Base-by-base conservation (phyloP, 2,797 vertebrate species). In the Acomys russatus region DNA sequence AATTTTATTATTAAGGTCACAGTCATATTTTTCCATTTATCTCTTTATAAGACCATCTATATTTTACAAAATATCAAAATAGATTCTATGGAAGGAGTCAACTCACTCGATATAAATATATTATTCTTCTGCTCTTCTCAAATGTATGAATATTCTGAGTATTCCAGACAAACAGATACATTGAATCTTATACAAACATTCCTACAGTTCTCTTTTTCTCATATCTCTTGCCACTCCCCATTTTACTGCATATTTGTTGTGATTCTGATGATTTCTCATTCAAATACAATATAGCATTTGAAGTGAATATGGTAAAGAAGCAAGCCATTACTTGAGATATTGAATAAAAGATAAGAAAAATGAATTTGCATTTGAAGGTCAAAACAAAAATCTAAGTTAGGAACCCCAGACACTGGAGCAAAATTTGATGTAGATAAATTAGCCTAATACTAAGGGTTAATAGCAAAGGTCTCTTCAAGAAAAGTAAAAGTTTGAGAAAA, bases 361-460 rank as follows among this genome's bases (percentile, higher is more conserved):
- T 83, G 30, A 83, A 78, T 49, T 82, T 49, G 28, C 82, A n/a
- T 94, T 94, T 91, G 49, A 95, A 94, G 59, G 44, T 91, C 83
- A 96, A 94, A 94, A 10, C 70, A 92, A 82, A 28, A 51, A 68
- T 68, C 15, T 79, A 95, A 96, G 88, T 90, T 64, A 84, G 70
- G 10, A 77, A 93, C 64, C 73, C 63, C 78, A 86, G 22, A 6
- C 14, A 51, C 23, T 17, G 20, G n/a, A 78, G 44, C n/a, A 54
- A 92, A 94, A 3, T 77, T 71, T 85, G 23, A 56, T 10, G 78
- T 15, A 44, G 4, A 59, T 51, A 89, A 86, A 80, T 80, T 86
- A 83, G 28, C 3, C 10, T 1, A 77, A 17, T 1, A 38, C 10
- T 4, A 7, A 4, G 18, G 6, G 64, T 88, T 91, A 77, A 83